Evolutionary conservation across 2,888 invertebrate species (phyloP).

Genomic region (Synergus laeviventris): DNA sequence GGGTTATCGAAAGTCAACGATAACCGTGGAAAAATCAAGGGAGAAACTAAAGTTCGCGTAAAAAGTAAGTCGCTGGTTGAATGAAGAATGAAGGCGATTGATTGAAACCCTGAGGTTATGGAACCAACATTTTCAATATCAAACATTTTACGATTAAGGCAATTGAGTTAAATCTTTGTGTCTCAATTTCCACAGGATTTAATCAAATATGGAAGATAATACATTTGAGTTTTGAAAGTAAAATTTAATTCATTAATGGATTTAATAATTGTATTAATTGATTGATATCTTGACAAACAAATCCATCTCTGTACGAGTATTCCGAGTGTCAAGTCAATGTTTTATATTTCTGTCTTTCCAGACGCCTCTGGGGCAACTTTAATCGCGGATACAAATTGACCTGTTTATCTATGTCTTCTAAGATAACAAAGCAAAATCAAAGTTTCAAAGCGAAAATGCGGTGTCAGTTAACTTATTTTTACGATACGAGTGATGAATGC

Average conservation of each 20-base stretch:
- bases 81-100: background rate
- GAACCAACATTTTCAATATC: background rate
- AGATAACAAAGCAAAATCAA: slow-evolving; percentile 27
- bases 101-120: background rate
- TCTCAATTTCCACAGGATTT: background rate
- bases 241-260: too few relatives aligned
- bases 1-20: slow-evolving; percentile 68
- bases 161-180: background rate
- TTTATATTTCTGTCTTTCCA: slow-evolving; percentile 31
- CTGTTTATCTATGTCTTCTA: slow-evolving; percentile 32
- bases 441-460: slow-evolving; percentile 25
- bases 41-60: slow-evolving; percentile 8
- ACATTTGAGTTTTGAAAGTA: too few relatives aligned
- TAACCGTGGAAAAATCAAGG: slow-evolving; percentile 43
- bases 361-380: slow-evolving; percentile 25
- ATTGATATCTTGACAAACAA: background rate
- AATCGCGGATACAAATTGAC: slow-evolving; percentile 38
- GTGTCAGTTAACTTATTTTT: slow-evolving; percentile 13
- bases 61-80: slow-evolving; percentile 8
- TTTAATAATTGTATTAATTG: too few relatives aligned
- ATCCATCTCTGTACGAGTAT: slow-evolving; percentile 17
- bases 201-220: too few relatives aligned
- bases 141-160: background rate
- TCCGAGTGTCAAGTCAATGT: slow-evolving; percentile 12
- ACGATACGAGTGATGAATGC: background rate